A percentile compares a stretch with the other conserved stretches of the same genome.
Evolutionary conservation across 2,888 invertebrate genomes (phyloP).

Genomic region (Incurvaria masculella): DNA sequence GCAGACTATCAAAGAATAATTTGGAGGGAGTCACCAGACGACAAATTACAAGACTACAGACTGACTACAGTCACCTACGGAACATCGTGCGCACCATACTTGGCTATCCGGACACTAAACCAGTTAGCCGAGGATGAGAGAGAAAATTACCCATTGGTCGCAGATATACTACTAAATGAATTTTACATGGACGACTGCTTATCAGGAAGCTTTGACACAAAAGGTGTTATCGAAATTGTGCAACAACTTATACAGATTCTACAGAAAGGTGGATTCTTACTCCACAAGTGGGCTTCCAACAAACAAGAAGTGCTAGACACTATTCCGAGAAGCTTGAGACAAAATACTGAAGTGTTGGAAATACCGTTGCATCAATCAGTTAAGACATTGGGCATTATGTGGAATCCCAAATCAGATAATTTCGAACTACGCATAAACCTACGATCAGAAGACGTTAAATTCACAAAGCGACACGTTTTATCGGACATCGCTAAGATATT

Average conservation of each 20-base stretch:
- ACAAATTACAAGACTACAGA: background rate
- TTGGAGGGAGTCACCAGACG: background rate
- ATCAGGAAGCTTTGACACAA: background rate
- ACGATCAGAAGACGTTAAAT: background rate
- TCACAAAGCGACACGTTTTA: background rate
- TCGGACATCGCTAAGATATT: background rate
- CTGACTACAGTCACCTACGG: background rate
- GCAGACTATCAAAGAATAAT: background rate
- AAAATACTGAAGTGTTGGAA: background rate
- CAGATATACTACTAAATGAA: background rate
- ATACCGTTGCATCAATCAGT: background rate
- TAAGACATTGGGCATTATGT: background rate
- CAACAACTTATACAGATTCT: background rate
- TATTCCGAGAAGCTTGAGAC: background rate
- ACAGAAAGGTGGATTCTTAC: background rate
- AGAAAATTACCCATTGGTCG: background rate
- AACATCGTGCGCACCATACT: background rate
- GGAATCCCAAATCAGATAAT: background rate
- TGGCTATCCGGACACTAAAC: background rate
- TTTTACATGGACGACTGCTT: background rate
- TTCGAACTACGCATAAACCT: background rate
- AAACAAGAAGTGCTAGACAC: no score
- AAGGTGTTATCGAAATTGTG: background rate
- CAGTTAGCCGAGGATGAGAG: background rate
- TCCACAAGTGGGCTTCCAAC: background rate